Percentiles rank a stretch among this genome's conserved stretches.
Conservation (phyloP, 2,113 vertebrate species). For the Microtus ochrogaster region DNA sequence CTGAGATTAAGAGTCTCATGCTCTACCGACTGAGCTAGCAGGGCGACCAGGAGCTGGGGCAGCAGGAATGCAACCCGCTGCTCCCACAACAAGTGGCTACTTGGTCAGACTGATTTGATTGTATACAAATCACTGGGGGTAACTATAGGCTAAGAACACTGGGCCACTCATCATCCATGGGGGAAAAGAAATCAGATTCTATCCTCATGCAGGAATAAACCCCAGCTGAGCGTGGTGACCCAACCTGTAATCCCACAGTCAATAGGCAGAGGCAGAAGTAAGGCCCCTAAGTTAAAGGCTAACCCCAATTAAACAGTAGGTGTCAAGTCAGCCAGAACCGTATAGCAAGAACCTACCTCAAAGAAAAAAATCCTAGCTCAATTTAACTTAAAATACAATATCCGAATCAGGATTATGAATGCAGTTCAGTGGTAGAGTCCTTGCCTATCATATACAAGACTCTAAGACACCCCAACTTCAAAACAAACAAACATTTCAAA, state of each 20-base stretch:
- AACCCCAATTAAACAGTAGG: neutral
- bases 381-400: neutral
- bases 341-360: neutral
- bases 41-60: conserved; percentile 77
- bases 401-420: neutral
- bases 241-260: neutral
- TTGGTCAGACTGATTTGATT: neutral
- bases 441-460: neutral
- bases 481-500: neutral
- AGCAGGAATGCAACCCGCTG: too few relatives aligned
- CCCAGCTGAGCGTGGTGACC: neutral
- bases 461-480: neutral
- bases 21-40: conserved; percentile 99
- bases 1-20: conserved; percentile 99
- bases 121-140: neutral
- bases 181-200: neutral
- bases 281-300: neutral
- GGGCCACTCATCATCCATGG: neutral
- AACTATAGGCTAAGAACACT: neutral
- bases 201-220: neutral
- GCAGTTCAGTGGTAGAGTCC: neutral
- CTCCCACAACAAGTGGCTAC: neutral
- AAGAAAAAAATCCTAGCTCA: neutral
- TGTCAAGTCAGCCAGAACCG: neutral
- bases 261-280: neutral